Conservation (phyloP, 2,888 invertebrate genomes). For the Eutolmus rufibarbis region DNA sequence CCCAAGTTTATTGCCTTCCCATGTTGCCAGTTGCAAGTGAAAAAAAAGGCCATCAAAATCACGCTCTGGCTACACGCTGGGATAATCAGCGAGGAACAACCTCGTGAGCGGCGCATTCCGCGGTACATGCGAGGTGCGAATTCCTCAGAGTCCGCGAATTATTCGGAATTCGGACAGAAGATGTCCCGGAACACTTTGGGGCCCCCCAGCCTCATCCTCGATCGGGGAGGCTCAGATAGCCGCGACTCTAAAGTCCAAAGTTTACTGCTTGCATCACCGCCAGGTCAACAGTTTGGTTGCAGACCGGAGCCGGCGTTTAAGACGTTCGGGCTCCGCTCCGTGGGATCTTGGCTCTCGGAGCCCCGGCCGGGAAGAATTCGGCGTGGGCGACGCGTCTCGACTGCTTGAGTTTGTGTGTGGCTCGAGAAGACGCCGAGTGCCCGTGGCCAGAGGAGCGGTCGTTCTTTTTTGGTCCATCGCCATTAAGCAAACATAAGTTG, state of each 20-base stretch:
- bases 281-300: neutral
- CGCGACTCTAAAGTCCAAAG: conserved; percentile 10
- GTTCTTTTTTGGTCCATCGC: neutral
- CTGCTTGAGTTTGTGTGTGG: conserved; percentile 14
- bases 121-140: conserved; percentile 1
- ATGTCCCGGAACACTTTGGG: conserved; percentile 17
- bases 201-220: neutral
- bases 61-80: neutral
- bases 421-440: neutral
- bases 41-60: neutral
- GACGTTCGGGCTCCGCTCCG: neutral
- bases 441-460: neutral
- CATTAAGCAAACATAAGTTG: conserved; percentile 21
- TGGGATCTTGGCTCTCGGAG: neutral
- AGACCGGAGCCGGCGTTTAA: neutral
- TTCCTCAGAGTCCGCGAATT: conserved; percentile 3
- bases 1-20: conserved; percentile 25
- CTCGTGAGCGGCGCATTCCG: neutral
- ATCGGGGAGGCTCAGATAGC: neutral
- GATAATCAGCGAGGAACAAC: conserved; percentile 3
- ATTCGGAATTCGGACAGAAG: conserved; percentile 33
- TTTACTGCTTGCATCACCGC: conserved; percentile 24
- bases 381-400: conserved; percentile 32
- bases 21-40: conserved; percentile 6
- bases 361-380: conserved; percentile 26